phyloP scores from a whole-genome alignment of 37 sponge, comb jelly and placozoan genomes.

The Mnemiopsis leidyi region DNA sequence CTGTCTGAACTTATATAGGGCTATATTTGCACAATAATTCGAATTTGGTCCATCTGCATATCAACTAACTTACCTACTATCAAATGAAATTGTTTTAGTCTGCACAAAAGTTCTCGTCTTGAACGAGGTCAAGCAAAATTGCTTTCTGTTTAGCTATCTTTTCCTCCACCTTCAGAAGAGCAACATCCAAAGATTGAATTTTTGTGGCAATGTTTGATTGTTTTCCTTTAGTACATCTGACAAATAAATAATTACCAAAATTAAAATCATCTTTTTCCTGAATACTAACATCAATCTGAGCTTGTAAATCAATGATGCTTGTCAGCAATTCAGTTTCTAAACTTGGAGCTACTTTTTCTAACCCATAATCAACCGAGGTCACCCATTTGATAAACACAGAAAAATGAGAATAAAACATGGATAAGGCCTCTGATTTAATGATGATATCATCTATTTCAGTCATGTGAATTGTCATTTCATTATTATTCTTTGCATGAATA shows the following conservation, averaged over 20 bases:
- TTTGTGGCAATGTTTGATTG: not conserved
- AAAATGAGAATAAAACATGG: constrained; percentile 13
- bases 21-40: no score
- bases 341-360: not conserved
- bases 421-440: not conserved
- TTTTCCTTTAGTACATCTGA: not conserved
- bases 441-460: not conserved
- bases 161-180: not conserved
- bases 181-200: not conserved
- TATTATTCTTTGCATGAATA: not conserved
- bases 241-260: not conserved
- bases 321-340: not conserved
- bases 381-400: not conserved
- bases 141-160: not conserved
- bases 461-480: not conserved
- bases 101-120: no score
- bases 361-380: constrained; percentile 19
- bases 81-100: no score
- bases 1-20: no score
- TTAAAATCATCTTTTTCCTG: not conserved
- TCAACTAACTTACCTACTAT: no score
- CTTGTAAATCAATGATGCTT: constrained; percentile 22
- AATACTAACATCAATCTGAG: not conserved
- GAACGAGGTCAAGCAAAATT: not conserved
- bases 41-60: no score